Evolutionary conservation across 1,140 invertebrate genomes (phyloP).

Genomic region (Micrasema minimum): DNA sequence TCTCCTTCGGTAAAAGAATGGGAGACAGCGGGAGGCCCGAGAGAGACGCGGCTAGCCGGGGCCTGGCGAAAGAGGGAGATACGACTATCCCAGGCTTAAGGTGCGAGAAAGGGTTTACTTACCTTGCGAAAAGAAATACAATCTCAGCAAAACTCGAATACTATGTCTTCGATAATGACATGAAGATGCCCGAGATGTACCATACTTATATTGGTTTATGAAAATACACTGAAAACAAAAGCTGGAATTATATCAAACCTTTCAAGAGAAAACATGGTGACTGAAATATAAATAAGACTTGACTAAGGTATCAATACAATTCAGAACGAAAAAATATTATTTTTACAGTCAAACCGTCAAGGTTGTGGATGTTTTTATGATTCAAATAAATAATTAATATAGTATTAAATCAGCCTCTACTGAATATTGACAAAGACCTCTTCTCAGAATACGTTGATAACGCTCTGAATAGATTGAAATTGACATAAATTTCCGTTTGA

Average conservation of each 20-base stretch:
- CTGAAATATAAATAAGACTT: too few species aligned
- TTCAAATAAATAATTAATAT: too few species aligned
- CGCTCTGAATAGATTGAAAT: too few species aligned
- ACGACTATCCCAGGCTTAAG: constrained; percentile 7
- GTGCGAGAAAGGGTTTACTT: constrained; percentile 37
- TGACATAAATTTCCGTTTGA: too few species aligned
- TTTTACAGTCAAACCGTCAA: too few species aligned
- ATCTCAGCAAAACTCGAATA: constrained; percentile 36
- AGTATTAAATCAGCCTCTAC: too few species aligned
- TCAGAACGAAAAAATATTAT: too few species aligned
- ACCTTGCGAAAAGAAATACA: constrained; percentile 39
- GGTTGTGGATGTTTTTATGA: too few species aligned
- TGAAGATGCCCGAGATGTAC: constrained; percentile 17
- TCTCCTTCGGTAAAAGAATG: constrained; percentile 45
- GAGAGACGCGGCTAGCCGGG: not conserved
- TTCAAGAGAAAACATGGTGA: not conserved
- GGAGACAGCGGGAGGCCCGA: constrained; percentile 33
- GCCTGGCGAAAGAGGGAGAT: not conserved
- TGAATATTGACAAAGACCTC: too few species aligned
- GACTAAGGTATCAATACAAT: too few species aligned
- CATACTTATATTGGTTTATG: constrained; percentile 2
- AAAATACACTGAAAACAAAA: too few species aligned
- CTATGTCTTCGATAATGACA: constrained; percentile 33
- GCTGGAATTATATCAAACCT: not conserved
- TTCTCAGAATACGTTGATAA: too few species aligned